Evolutionary conservation across 2,797 vertebrate species (phyloP).

Genomic region (Crenuchus spilurus): DNA sequence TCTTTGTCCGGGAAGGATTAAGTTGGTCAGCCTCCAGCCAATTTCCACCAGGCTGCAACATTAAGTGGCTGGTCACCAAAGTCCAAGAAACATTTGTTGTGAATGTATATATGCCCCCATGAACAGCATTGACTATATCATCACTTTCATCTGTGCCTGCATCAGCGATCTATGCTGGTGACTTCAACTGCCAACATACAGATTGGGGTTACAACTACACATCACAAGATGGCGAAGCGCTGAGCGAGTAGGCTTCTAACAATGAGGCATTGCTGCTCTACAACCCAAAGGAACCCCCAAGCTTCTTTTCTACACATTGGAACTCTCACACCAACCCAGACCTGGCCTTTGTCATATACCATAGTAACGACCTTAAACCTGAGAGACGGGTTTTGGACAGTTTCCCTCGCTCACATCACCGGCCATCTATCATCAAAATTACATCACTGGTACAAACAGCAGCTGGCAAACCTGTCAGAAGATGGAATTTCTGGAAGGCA

Average conservation of each 20-base stretch:
- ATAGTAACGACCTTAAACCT: not conserved
- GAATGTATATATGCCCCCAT: not conserved
- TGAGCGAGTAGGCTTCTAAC: not conserved
- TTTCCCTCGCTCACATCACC: too few relatives aligned
- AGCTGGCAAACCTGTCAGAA: too few relatives aligned
- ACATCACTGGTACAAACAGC: not conserved
- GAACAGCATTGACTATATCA: not conserved
- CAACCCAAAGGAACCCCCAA: not conserved
- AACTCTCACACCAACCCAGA: not conserved
- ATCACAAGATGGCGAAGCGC: not conserved
- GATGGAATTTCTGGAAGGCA: not conserved
- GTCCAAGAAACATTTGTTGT: not conserved
- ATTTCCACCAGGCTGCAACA: not conserved
- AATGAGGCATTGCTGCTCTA: not conserved
- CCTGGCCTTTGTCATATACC: not conserved
- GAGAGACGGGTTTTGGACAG: not conserved
- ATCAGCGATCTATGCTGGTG: not conserved
- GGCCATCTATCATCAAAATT: not conserved
- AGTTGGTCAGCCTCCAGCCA: not conserved
- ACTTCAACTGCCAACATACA: slow-evolving; percentile 6
- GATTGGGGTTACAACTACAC: not conserved
- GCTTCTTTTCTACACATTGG: not conserved
- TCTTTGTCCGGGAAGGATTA: not conserved
- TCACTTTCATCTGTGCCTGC: not conserved
- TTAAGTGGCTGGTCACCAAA: not conserved